These are phyloP conservation scores for Crocallis elinguaria DNA, from an alignment of 2,888 invertebrate genomes.

Conservation along the genomic window DNA sequence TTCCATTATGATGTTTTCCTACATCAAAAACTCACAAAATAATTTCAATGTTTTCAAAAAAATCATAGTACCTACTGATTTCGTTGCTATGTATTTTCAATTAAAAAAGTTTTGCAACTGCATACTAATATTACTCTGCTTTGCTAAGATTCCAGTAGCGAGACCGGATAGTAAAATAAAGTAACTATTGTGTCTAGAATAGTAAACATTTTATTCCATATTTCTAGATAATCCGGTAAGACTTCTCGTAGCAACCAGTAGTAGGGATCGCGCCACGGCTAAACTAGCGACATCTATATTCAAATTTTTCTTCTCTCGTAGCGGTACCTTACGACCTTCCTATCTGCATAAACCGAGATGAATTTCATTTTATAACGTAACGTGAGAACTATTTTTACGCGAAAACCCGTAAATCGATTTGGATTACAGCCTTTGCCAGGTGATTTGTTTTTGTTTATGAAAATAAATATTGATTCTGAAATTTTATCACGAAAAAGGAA, in stretches of 20 bases:
- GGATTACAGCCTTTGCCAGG: conserved; percentile 35
- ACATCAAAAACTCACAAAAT: no score
- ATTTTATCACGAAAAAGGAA: not conserved
- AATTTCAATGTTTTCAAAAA: no score
- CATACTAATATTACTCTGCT: no score
- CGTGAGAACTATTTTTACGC: conserved; percentile 60
- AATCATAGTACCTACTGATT: no score
- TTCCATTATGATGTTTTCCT: no score
- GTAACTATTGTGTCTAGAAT: no score
- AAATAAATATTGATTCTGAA: conserved; percentile 1
- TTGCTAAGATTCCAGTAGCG: no score
- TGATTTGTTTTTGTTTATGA: conserved; percentile 24
- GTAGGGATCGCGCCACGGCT: conserved; percentile 6
- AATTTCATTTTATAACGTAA: conserved; percentile 71
- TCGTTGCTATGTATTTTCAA: no score
- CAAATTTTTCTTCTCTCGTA: conserved; percentile 71
- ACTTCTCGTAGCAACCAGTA: not conserved
- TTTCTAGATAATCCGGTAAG: no score
- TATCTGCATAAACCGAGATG: conserved; percentile 72
- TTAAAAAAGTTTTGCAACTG: no score
- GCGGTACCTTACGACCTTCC: conserved; percentile 62
- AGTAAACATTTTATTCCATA: no score
- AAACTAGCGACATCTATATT: conserved; percentile 76
- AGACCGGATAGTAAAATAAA: no score
- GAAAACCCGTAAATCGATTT: conserved; percentile 48